These are phyloP conservation scores for Cacoxenus indagator DNA, from an alignment of 2,888 invertebrate species.

Conservation along the genomic window DNA sequence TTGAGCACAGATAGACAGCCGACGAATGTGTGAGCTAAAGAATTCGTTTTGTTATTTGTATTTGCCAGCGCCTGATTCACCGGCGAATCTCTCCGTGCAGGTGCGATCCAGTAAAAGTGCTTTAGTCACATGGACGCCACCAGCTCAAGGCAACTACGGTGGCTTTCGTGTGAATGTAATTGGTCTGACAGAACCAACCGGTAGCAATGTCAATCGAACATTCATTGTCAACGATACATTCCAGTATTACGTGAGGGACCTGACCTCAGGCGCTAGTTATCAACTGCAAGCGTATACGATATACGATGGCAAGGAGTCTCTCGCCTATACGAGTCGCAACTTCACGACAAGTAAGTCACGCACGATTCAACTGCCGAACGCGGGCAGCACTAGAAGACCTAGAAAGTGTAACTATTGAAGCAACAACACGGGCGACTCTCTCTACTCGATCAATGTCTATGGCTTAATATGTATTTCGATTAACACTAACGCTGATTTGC, in stretches of 20 bases:
- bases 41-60: constrained; percentile 21
- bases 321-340: constrained; percentile 90
- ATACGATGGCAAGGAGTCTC: constrained; percentile 91
- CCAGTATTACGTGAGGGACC: constrained; percentile 82
- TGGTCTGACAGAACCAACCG: constrained; percentile 72
- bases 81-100: constrained; percentile 86
- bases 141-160: constrained; percentile 85
- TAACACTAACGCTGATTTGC: too few species aligned
- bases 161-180: constrained; percentile 82
- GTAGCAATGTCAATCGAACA: constrained; percentile 74
- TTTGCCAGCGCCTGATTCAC: constrained; percentile 88
- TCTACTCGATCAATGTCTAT: neutral
- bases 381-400: constrained; percentile 49
- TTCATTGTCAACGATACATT: constrained; percentile 77
- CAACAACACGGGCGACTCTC: constrained; percentile 34
- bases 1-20: neutral
- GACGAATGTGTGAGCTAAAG: neutral
- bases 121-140: constrained; percentile 88
- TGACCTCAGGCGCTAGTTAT: constrained; percentile 92
- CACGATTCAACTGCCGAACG: neutral
- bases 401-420: constrained; percentile 43
- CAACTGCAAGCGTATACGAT: constrained; percentile 92
- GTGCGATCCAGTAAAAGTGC: constrained; percentile 88
- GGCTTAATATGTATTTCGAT: too few species aligned
- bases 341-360: constrained; percentile 88